Evolutionary conservation across 2,797 vertebrate species (phyloP).

Genomic region (Peromyscus nudipes): DNA sequence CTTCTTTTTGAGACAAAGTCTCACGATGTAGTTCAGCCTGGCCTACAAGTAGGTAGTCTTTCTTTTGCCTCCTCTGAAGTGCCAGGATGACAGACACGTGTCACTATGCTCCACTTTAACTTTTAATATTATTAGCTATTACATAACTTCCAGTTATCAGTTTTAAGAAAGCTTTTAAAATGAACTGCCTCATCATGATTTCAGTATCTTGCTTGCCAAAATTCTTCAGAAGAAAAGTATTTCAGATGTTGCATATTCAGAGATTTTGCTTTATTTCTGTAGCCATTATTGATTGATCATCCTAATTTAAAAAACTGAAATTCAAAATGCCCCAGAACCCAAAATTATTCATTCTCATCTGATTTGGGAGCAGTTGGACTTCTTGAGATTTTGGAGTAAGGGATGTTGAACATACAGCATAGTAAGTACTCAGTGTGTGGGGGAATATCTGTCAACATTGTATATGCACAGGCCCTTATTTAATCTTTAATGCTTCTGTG

Average conservation of each 20-base stretch:
- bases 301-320: not conserved
- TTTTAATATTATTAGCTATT: not conserved
- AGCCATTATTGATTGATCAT: not conserved
- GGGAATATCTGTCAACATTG: not conserved
- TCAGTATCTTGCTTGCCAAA: not conserved
- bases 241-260: not conserved
- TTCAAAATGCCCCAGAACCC: not conserved
- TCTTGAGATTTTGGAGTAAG: not conserved
- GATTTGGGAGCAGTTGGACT: not conserved
- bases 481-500: slow-evolving; percentile 22
- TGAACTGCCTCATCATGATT: not conserved
- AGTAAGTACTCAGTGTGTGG: not conserved
- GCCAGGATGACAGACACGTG: no score
- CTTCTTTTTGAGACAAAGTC: not conserved
- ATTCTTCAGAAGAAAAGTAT: no score
- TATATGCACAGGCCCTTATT: not conserved
- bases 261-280: not conserved
- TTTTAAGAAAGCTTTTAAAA: not conserved
- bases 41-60: not conserved
- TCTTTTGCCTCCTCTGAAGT: not conserved
- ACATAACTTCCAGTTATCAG: not conserved
- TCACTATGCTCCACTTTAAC: not conserved
- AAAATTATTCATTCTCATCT: not conserved
- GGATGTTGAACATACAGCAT: not conserved
- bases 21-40: not conserved